Percentiles rank a stretch among this genome's conserved stretches.
Evolutionary conservation across 2,113 vertebrate genomes (phyloP).

Genomic region (Willisornis vidua): DNA sequence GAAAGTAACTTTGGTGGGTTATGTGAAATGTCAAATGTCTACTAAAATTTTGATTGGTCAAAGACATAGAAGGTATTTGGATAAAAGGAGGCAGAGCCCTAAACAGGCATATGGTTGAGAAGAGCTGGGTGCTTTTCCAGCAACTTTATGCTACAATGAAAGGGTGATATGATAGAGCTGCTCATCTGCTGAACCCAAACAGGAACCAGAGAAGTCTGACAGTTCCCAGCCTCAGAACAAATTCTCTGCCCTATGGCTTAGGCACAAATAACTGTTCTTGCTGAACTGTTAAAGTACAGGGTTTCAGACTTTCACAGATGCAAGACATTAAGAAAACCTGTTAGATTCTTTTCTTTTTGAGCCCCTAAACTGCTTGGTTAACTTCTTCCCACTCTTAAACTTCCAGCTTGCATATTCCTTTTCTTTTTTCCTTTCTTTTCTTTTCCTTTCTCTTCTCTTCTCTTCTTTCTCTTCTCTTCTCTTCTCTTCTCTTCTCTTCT

Average conservation of each 20-base stretch:
- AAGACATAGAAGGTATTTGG: background rate
- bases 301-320: background rate
- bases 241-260: background rate
- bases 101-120: background rate
- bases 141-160: background rate
- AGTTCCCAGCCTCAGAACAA: background rate
- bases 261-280: background rate
- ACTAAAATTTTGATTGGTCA: background rate
- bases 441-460: no score
- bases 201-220: background rate
- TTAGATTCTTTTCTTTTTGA: background rate
- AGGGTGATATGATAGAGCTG: background rate
- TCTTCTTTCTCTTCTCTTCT: no score
- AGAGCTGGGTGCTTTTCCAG: background rate
- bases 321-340: background rate
- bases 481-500: no score
- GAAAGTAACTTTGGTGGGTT: background rate
- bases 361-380: background rate
- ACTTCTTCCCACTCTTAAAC: background rate
- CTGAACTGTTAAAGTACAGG: background rate
- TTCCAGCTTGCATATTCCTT: background rate
- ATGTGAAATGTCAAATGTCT: background rate
- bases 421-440: background rate
- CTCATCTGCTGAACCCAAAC: background rate
- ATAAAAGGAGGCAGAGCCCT: background rate